These are phyloP conservation scores for Lates calcarifer DNA, from an alignment of 2,113 vertebrate species.

Conservation along the genomic window DNA sequence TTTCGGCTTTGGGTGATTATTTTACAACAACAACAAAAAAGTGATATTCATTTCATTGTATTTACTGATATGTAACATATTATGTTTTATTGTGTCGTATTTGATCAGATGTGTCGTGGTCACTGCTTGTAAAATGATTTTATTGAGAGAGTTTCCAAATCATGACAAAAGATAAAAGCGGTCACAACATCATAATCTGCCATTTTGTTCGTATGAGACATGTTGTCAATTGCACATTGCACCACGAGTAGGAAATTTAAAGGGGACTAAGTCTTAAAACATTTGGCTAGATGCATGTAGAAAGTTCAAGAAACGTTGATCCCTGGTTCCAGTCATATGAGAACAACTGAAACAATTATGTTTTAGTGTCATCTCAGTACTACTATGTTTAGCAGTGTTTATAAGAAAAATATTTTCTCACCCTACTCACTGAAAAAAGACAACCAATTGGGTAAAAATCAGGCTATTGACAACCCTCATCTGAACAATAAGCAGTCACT, in stretches of 20 bases:
- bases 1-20: slow-evolving; percentile 65
- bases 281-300: neutral
- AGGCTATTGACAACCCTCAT: neutral
- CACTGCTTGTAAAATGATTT: slow-evolving; percentile 68
- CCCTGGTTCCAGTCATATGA: neutral
- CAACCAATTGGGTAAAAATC: neutral
- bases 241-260: slow-evolving; percentile 13
- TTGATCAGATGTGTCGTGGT: slow-evolving; percentile 72
- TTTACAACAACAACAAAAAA: slow-evolving; percentile 49
- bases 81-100: slow-evolving; percentile 68
- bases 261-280: neutral
- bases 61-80: slow-evolving; percentile 71
- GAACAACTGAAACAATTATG: neutral
- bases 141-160: slow-evolving; percentile 75
- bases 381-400: neutral
- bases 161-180: slow-evolving; percentile 74
- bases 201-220: slow-evolving; percentile 17
- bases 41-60: slow-evolving; percentile 71
- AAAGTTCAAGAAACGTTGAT: slow-evolving; percentile 25
- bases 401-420: neutral
- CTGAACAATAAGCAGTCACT: slow-evolving; percentile 8
- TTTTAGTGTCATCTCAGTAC: neutral
- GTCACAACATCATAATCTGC: slow-evolving; percentile 39
- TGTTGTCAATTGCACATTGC: slow-evolving; percentile 26
- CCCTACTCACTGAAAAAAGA: neutral